Evolutionary conservation across 2,888 invertebrate genomes (phyloP), one percentile per base, ranked within the genome.

Genomic region (Andrena camellia): DNA sequence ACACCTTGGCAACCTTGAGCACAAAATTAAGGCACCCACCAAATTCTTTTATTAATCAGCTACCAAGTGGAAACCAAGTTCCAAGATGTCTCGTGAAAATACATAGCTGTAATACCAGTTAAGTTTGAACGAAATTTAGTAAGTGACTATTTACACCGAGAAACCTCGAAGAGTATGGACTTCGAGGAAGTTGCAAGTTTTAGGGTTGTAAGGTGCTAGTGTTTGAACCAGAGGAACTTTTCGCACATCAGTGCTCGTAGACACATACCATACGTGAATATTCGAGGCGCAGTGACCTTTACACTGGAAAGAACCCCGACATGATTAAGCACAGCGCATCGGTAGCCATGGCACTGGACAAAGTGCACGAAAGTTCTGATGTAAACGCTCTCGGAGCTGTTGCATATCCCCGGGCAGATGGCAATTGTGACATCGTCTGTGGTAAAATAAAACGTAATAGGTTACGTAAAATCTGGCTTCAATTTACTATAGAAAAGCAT

Each of bases 261-360:
- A 52, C 26, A 93, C 95, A 95, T 95, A 98, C 99, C 99, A 93
- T 99, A 99, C 62, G 97, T 97, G 94, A 99, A 99, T 92, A 99
- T 98, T 90, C 99, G 95, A 54, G 97, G 96, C 70, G 98, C 96
- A 7, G 99, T 98, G 35, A 99, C 97, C 81, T 97, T 97, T 72
- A 98, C 97, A 93, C 97, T 97, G 87, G 96, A 96, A 70, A 99
- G 95, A 4, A 98, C 98, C 13, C 99, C 99, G 84, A 99, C 97
- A 93, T 99, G 99, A 95, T 99, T 99, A 87, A 99, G 96, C 33
- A 99, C 98, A 4, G 98, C 98, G 94, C 98, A 98, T 85, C 98
- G 95, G 94, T 97, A 99, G 1, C 99, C 99, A 93, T 97, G 97
- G 89, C 97, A 97, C 94, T 98, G 98, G 17, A 98, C 98, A 94